Conservation (phyloP, 2,797 vertebrate species). For the Pseudopleuronectes americanus region DNA sequence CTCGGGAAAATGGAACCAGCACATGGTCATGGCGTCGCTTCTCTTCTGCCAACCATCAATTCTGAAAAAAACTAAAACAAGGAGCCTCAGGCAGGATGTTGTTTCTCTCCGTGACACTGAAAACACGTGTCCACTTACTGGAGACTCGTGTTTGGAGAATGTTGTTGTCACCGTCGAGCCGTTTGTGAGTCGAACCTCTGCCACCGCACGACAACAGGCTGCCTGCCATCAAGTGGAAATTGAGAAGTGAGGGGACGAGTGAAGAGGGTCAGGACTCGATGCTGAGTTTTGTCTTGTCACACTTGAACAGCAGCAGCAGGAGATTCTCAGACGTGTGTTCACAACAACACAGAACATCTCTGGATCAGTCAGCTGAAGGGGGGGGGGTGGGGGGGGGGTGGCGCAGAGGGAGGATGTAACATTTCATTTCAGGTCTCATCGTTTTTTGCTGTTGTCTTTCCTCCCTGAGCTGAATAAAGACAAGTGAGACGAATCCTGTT, state of each 20-base stretch:
- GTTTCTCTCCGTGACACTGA: slow-evolving; percentile 21
- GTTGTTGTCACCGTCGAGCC: slow-evolving; percentile 28
- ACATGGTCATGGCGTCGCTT: slow-evolving; percentile 33
- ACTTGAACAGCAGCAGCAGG: too few relatives aligned
- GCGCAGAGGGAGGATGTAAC: too few relatives aligned
- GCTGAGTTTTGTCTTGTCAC: too few relatives aligned
- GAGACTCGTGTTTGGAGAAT: slow-evolving; percentile 37
- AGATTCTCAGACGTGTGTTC: too few relatives aligned
- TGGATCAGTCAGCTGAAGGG: too few relatives aligned
- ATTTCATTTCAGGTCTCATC: too few relatives aligned
- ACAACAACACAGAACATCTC: too few relatives aligned
- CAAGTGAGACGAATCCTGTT: slow-evolving; percentile 19
- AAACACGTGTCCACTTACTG: slow-evolving; percentile 44
- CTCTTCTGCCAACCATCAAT: slow-evolving; percentile 3
- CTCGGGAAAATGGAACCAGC: slow-evolving; percentile 34
- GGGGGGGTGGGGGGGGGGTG: too few relatives aligned
- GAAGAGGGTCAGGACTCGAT: slow-evolving; percentile 4
- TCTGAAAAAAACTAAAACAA: too few relatives aligned
- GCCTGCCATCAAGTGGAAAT: slow-evolving; percentile 22
- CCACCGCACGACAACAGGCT: slow-evolving; percentile 16
- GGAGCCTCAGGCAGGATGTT: slow-evolving; percentile 17
- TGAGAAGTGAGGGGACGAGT: slow-evolving; percentile 23
- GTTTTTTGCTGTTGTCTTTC: slow-evolving; percentile 8
- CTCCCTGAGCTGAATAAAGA: background rate
- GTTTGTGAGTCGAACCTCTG: slow-evolving; percentile 4